Evolutionary conservation across 2,888 invertebrate genomes (phyloP).

Genomic region (Junonia oenone): DNA sequence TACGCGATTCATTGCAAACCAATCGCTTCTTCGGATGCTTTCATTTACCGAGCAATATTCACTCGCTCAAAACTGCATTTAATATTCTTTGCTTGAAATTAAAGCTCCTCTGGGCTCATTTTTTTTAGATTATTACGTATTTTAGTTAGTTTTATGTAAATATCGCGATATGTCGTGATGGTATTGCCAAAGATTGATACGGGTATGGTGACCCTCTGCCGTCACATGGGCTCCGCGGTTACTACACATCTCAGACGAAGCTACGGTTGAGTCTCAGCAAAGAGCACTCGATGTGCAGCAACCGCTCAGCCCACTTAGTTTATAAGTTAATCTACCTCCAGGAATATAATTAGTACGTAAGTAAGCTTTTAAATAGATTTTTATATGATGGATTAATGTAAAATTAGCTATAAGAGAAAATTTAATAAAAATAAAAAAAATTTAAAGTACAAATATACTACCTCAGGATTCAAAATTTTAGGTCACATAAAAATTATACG

Average conservation of each 20-base stretch:
- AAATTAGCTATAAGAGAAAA: conserved; percentile 57
- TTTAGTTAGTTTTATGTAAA: conserved; percentile 54
- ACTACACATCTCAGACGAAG: too few relatives aligned
- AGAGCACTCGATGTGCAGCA: too few relatives aligned
- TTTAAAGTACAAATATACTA: conserved; percentile 76
- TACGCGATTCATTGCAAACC: background rate
- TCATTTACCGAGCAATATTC: conserved; percentile 25
- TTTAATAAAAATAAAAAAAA: conserved; percentile 55
- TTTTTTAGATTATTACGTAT: conserved; percentile 41
- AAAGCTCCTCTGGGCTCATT: conserved; percentile 48
- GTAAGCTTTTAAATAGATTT: conserved; percentile 74
- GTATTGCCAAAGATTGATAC: conserved; percentile 80
- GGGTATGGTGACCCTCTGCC: conserved; percentile 80
- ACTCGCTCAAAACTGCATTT: conserved; percentile 52
- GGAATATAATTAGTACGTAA: conserved; percentile 67
- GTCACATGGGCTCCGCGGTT: conserved; percentile 64
- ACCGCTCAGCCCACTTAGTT: conserved; percentile 52
- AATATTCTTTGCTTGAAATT: conserved; percentile 37
- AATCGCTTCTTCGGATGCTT: background rate
- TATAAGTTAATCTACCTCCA: conserved; percentile 78
- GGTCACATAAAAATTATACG: conserved; percentile 47
- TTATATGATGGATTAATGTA: conserved; percentile 73
- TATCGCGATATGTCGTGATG: conserved; percentile 79
- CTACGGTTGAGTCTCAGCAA: too few relatives aligned
- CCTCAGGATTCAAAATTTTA: conserved; percentile 77